Base-by-base conservation (phyloP, 2,888 invertebrate genomes). In the Cryptus armator region DNA sequence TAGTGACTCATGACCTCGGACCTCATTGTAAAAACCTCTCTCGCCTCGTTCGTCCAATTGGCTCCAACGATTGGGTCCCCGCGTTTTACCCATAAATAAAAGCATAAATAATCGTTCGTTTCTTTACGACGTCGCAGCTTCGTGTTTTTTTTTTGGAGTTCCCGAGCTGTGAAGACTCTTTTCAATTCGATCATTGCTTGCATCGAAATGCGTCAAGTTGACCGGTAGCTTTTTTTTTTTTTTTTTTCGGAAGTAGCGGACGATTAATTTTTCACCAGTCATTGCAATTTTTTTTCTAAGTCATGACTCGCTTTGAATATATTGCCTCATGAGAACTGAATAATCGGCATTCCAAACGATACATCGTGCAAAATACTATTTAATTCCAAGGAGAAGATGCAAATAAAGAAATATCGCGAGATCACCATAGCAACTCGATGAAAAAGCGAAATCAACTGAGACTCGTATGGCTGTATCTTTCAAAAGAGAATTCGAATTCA, bases 1-100 rank as follows among this genome's bases (percentile, higher is more conserved):
- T 70, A 53, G 83, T 83, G 83, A 83, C 83, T 83, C 83, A 82
- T 74, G 77, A 77, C 72, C 83, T 83, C 82, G 82, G 77, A 62
- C 67, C 77, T 67, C 77, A 77, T 72, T 74, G 51, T 67, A 64
- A 82, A 72, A 72, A 75, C 74, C 68, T 6, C 29, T 56, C 59
- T 71, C 37, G 62, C 71, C 44, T 56, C 46, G 24, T 19, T 75
- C 68, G n/a, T 44, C 29, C 43, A 62, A 43, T 53, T 44, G 53
- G 53, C 77, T 37, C 37, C 14, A n/a, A 14, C 19, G 19, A 24
- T 48, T 16, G 53, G 12, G 37, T 59, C 51, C 64, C 51, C 10
- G 10, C 62, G 59, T 64, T 66, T 76, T 14, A 53, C 53, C 37
- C 48, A 53, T 37, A 70, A 78, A 62, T 70, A 70, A 78, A 70